phyloP scores from a whole-genome alignment of 2,888 invertebrate genomes.

The Euzetes globulus region DNA sequence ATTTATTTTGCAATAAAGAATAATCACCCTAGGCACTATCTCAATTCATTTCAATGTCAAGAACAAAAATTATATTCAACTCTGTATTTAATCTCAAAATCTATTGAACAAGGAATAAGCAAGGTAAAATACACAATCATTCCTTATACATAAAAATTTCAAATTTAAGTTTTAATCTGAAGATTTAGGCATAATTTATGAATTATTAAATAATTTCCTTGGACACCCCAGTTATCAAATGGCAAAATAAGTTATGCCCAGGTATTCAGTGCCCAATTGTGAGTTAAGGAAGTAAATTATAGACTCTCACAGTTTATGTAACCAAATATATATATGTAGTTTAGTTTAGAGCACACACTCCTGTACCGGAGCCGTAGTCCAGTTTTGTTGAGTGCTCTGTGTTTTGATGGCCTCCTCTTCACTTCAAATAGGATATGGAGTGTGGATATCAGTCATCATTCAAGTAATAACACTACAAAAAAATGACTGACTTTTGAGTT shows the following conservation, averaged over 20 bases:
- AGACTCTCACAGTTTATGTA: background rate
- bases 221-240: background rate
- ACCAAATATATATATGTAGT: background rate
- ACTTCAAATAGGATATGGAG: background rate
- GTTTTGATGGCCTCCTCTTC: too few species aligned
- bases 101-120: too few species aligned
- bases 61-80: too few species aligned
- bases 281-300: constrained; percentile 27
- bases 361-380: constrained; percentile 5
- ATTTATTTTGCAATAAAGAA: too few species aligned
- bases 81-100: too few species aligned
- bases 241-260: background rate
- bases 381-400: background rate
- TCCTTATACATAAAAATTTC: too few species aligned
- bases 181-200: too few species aligned
- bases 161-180: too few species aligned
- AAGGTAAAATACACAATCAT: too few species aligned
- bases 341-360: background rate
- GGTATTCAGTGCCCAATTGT: background rate
- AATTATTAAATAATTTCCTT: too few species aligned
- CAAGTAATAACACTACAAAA: background rate
- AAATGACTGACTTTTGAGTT: background rate
- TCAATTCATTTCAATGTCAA: too few species aligned
- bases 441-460: constrained; percentile 11
- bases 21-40: too few species aligned